Evolutionary conservation across 2,888 invertebrate genomes (phyloP).

Genomic region (Agrenia bidenticulata): DNA sequence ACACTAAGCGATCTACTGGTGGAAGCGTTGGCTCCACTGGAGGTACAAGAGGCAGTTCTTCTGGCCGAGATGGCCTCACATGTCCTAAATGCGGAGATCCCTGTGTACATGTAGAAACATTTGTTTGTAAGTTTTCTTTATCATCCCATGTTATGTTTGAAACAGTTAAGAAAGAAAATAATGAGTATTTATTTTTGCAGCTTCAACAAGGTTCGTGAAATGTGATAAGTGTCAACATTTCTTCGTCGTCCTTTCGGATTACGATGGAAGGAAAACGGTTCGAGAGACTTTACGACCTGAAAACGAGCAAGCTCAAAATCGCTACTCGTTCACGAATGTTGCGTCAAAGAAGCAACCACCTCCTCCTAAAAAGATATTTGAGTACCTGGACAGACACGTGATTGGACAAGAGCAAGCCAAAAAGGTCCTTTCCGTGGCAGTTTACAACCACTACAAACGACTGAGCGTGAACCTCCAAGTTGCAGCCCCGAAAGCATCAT

Average conservation of each 20-base stretch:
- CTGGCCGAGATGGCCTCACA: slow-evolving; percentile 65
- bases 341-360: slow-evolving; percentile 46
- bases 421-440: slow-evolving; percentile 95
- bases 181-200: slow-evolving; percentile 57
- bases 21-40: slow-evolving; percentile 3
- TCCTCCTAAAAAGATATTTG: slow-evolving; percentile 72
- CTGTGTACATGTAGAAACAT: slow-evolving; percentile 95
- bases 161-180: background rate
- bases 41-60: slow-evolving; percentile 19
- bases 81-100: slow-evolving; percentile 97
- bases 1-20: slow-evolving; percentile 29
- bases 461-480: slow-evolving; percentile 86
- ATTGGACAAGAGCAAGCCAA: slow-evolving; percentile 97
- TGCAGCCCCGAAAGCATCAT: slow-evolving; percentile 54
- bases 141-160: background rate
- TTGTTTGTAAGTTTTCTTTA: slow-evolving; percentile 70
- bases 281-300: slow-evolving; percentile 56
- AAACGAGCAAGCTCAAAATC: slow-evolving; percentile 36
- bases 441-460: slow-evolving; percentile 98
- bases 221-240: slow-evolving; percentile 98
- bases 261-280: slow-evolving; percentile 81
- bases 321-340: slow-evolving; percentile 25
- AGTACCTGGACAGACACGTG: slow-evolving; percentile 93
- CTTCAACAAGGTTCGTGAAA: slow-evolving; percentile 91
- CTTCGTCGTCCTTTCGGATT: slow-evolving; percentile 91